phyloP scores from a whole-genome alignment of 2,797 vertebrate species.

The Hemibagrus guttatus region DNA sequence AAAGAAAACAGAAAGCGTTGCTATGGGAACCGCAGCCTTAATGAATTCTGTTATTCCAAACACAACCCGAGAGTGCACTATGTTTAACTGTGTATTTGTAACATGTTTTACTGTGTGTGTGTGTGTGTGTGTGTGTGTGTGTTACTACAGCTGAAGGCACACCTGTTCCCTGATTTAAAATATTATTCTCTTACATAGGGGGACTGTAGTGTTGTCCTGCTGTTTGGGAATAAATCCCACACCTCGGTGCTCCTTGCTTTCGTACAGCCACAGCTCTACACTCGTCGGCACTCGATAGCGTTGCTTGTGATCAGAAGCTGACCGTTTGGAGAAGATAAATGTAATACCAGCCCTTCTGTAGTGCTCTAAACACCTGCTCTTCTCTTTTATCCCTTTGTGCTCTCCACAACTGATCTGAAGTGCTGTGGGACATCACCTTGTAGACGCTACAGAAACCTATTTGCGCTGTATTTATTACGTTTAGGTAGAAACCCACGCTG shows the following conservation, averaged over 20 bases:
- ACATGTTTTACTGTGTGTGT: background rate
- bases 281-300: background rate
- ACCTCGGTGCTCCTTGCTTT: background rate
- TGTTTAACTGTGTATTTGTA: too few species aligned
- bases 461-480: too few species aligned
- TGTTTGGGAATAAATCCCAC: background rate
- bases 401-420: background rate
- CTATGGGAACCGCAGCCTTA: slow-evolving; percentile 70
- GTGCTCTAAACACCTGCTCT: background rate
- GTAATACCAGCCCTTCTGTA: background rate
- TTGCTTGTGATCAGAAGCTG: background rate
- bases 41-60: slow-evolving; percentile 50
- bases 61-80: slow-evolving; percentile 55
- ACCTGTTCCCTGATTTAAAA: background rate
- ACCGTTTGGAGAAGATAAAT: background rate
- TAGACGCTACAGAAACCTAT: background rate
- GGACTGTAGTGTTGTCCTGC: background rate
- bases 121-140: background rate
- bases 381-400: background rate
- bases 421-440: background rate
- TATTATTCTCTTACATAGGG: background rate
- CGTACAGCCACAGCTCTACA: background rate
- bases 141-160: background rate
- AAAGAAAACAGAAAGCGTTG: slow-evolving; percentile 61
- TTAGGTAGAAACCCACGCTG: too few species aligned